Evolutionary conservation across 2,888 invertebrate genomes (phyloP), one percentile per base, ranked within the genome.

Genomic region (Brachylomia viminalis): DNA sequence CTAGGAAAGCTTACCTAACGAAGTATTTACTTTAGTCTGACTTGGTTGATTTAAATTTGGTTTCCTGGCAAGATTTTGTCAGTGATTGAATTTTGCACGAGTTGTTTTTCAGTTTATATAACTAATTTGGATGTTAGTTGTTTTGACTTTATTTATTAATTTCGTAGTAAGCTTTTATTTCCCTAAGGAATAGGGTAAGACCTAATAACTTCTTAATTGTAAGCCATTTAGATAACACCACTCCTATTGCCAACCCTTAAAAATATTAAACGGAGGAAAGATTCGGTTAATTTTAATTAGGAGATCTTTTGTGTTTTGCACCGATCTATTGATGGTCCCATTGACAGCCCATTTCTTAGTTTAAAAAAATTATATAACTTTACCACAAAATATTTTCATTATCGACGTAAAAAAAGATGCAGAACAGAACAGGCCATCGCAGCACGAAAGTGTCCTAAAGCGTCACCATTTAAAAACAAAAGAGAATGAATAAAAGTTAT

Each of bases 1-100:
- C 47, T 27, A 7, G 56, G 27, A 38, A n/a, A 52, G 27, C 56
- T 23, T 77, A n/a, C n/a, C n/a, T n/a, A 75, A 75, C 30, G 56
- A 77, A 77, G 47, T 65, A 47, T 76, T 75, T 64, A 17, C 33
- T 23, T 75, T 33, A 33, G 76, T 64, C 38, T 17, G 47, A 47
- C 33, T 38, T 30, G 23, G 27, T 47, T 38, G 23, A 75, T 77
- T 72, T 17, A 27, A 67, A 49, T 66, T 61, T 75, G 38, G 27
- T 47, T 77, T 30, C 7, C 15, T 23, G 17, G 27, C n/a, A 30
- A 47, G 17, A 42, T 49, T 64, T 11, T 20, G 15, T 56, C 38
- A 66, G 17, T 42, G n/a, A 38, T n/a, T 56, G 15, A 75, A 56
- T 58, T n/a, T n/a, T 6, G 45, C 6, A 13, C 15, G 17, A 64